These are phyloP conservation scores for Perizoma flavofasciatum DNA, from an alignment of 2,888 invertebrate genomes.

Conservation along the genomic window DNA sequence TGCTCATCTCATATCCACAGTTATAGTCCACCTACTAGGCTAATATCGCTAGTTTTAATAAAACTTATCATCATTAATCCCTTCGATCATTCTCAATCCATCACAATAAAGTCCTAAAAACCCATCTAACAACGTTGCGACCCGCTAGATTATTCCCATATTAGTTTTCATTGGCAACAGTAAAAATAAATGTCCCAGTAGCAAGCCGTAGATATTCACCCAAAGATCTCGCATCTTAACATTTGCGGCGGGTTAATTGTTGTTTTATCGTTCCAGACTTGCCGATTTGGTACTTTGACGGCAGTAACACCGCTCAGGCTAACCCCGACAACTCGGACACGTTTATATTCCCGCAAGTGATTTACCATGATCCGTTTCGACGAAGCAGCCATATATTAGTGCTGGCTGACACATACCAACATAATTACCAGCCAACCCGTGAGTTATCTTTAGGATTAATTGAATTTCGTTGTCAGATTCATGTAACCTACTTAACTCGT, in stretches of 20 bases:
- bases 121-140: no score
- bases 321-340: conserved; percentile 88
- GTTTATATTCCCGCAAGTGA: conserved; percentile 88
- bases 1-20: no score
- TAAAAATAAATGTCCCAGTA: no score
- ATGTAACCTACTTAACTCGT: background rate
- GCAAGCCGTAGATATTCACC: no score
- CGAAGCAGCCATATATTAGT: conserved; percentile 89
- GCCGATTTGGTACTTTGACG: conserved; percentile 91
- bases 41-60: no score
- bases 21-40: no score
- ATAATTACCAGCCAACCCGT: conserved; percentile 82
- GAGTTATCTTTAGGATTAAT: conserved; percentile 37
- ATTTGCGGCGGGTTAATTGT: conserved; percentile 19
- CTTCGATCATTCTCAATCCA: no score
- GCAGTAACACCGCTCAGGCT: conserved; percentile 88
- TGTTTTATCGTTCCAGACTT: conserved; percentile 75
- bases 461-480: conserved; percentile 2
- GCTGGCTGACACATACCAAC: conserved; percentile 89
- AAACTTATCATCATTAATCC: no score
- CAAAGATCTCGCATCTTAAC: conserved; percentile 5
- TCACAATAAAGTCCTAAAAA: no score
- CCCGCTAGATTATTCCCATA: no score
- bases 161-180: no score
- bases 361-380: conserved; percentile 92